Evolutionary conservation across 1,140 invertebrate species (phyloP), one percentile per base, ranked within the genome.

Genomic region (Reticulitermes speratus): DNA sequence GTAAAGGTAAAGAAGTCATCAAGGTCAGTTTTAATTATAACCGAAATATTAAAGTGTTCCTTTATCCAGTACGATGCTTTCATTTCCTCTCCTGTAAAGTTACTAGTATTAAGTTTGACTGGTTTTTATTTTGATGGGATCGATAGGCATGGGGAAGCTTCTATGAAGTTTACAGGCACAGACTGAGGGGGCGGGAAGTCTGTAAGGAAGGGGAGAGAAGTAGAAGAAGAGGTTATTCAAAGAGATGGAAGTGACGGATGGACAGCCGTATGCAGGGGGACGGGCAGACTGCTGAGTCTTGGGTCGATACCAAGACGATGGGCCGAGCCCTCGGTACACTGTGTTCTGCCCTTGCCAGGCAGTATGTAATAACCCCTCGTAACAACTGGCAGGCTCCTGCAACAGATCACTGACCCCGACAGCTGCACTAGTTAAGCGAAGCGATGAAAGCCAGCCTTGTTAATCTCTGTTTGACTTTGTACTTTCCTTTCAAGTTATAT

Each of bases 141-240:
- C 65, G 16, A 75, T 75, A 30, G 5, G n/a, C n/a, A 75, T 0
- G 25, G n/a, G n/a, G 59, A 7, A n/a, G n/a, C 25, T 30, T 25
- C 65, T 75, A 75, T 30, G 25, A 75, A 75, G n/a, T 75, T 75
- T 14, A 25, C n/a, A 8, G n/a, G 65, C 65, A 75, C 65, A 30
- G n/a, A 75, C 65, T 75, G 65, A 16, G 65, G n/a, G 65, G 65
- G 65, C n/a, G 65, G 7, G 25, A 75, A 75, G 65, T 75, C 65
- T 75, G 9, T 75, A 75, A 75, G 65, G 65, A 75, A 75, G 65
- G 65, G 65, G 65, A 30, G 65, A 30, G 65, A 75, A 75, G 65
- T 75, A 75, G 59, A 75, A 75, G 65, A 75, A 75, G 65, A n/a
- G 65, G 65, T 75, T 75, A 75, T 75, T 75, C 65, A 75, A 75